Percentiles rank a stretch among this genome's conserved stretches.
phyloP scores from a whole-genome alignment of 2,113 vertebrate genomes.

The Riparia riparia region DNA sequence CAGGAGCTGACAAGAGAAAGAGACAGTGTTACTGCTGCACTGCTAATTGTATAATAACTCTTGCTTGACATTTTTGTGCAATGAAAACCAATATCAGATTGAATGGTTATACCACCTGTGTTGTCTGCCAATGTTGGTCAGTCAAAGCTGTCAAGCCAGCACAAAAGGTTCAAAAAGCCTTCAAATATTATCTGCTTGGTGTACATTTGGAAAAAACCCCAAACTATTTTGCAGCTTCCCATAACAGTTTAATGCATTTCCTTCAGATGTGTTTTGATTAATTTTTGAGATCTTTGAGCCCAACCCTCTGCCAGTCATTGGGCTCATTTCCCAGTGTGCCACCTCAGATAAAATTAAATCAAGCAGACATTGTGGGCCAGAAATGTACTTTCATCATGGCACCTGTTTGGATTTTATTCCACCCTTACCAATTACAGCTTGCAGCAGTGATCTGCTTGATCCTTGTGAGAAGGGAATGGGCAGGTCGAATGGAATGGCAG shows the following conservation, averaged over 20 bases:
- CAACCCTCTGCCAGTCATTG: not conserved
- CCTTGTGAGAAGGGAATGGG: not conserved
- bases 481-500: not conserved
- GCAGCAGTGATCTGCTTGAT: not conserved
- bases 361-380: not conserved
- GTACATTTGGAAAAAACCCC: not conserved
- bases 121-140: not conserved
- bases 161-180: not conserved
- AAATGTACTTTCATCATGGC: not conserved
- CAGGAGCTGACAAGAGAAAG: not conserved
- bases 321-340: not conserved
- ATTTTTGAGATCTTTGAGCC: not conserved
- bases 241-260: not conserved
- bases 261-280: not conserved
- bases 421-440: not conserved
- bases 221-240: not conserved
- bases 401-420: not conserved
- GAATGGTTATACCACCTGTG: not conserved
- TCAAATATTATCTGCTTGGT: not conserved
- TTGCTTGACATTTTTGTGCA: not conserved
- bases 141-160: not conserved
- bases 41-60: not conserved
- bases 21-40: not conserved
- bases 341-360: not conserved
- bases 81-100: not conserved